Evolutionary conservation across 2,888 invertebrate genomes (phyloP), one percentile per base, ranked within the genome.

Genomic region (Sericinus montela): DNA sequence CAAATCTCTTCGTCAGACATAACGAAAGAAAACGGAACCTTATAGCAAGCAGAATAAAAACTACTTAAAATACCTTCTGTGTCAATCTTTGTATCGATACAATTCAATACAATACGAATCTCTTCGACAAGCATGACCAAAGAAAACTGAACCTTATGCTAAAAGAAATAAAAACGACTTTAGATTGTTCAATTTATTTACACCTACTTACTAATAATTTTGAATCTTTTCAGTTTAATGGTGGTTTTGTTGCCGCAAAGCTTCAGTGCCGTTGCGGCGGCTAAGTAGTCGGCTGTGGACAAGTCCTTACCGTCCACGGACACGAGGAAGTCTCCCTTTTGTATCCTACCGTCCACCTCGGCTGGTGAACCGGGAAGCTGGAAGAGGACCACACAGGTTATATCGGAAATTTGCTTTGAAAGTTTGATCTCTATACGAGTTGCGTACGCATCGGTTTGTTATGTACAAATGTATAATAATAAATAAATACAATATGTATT

Each of bases 361-460:
- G 98, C 98, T 29, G 94, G 93, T 16, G 98, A 95, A 1, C 98
- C 98, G 47, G 94, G 92, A 13, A 96, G 90, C 97, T 97, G 78
- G 4, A 61, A 60, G 16, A 60, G 16, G 5, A 19, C 0, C 1
- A 25, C 1, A 25, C 25, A 25, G 25, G 8, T 3, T 19, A n/a
- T n/a, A n/a, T n/a, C n/a, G n/a, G n/a, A n/a, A n/a, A n/a, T n/a
- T n/a, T n/a, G n/a, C n/a, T n/a, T n/a, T n/a, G n/a, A n/a, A n/a
- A n/a, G n/a, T n/a, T n/a, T n/a, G n/a, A n/a, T n/a, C n/a, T n/a
- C n/a, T n/a, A n/a, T n/a, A n/a, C n/a, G n/a, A n/a, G n/a, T n/a
- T n/a, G n/a, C n/a, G n/a, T n/a, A n/a, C n/a, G n/a, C n/a, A n/a
- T n/a, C n/a, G n/a, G n/a, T n/a, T n/a, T n/a, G n/a, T n/a, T n/a